Percentiles rank a stretch among this genome's conserved stretches.
Conservation (phyloP, 2,888 invertebrate genomes). For the Scelioninae gen. 1 region DNA sequence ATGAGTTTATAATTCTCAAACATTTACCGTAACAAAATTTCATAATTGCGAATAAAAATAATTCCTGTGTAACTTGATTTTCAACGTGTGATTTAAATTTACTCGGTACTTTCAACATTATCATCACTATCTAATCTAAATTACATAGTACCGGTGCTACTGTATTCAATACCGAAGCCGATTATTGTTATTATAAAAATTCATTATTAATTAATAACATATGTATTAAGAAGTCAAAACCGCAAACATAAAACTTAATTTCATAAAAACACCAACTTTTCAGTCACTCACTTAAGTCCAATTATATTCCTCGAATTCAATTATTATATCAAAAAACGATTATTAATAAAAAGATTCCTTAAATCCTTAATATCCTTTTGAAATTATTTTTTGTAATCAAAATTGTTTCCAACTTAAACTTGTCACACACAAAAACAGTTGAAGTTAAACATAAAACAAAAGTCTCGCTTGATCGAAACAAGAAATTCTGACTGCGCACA, state of each 20-base stretch:
- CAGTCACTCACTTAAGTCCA: too few species aligned
- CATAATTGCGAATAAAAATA: conserved; percentile 5
- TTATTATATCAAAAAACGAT: too few species aligned
- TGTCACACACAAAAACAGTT: conserved; percentile 19
- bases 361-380: too few species aligned
- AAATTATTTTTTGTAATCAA: too few species aligned
- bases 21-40: conserved; percentile 3
- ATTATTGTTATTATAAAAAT: neutral
- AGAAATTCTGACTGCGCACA: conserved; percentile 33
- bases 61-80: conserved; percentile 18
- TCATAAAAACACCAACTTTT: neutral
- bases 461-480: neutral
- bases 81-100: conserved; percentile 4
- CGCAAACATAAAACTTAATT: neutral
- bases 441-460: conserved; percentile 2
- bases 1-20: neutral
- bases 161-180: conserved; percentile 2
- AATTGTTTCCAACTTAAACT: neutral
- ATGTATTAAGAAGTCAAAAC: neutral
- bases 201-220: neutral
- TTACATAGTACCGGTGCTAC: conserved; percentile 12
- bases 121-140: conserved; percentile 32
- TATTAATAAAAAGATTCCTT: too few species aligned
- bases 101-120: conserved; percentile 6
- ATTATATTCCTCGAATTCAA: neutral